Base-by-base conservation (phyloP, 2,113 vertebrate species). In the Eptesicus fuscus region DNA sequence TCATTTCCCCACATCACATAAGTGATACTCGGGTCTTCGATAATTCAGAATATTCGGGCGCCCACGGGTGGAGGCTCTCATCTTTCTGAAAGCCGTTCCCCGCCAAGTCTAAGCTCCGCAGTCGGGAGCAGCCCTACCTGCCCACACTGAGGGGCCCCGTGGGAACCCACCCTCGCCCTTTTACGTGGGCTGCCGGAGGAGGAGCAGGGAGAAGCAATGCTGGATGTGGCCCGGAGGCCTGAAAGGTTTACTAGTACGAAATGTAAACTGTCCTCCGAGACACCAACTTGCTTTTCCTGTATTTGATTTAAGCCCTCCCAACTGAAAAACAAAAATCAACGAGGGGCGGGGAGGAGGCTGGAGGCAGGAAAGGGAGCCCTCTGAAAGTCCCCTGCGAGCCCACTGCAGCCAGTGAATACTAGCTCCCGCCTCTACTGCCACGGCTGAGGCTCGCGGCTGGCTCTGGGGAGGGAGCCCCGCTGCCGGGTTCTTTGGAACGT, bases 321-420 rank as follows among this genome's bases (percentile, higher is more conserved):
- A 96, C 67, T 23, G 78, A 1, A 80, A 65, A 74, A 37, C 76
- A 92, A 93, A 96, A 93, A 92, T 51, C 77, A 94, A 0, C 87
- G 83, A 71, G 10, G 47, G 32, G 9, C 10, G 47, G 28, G 74
- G 47, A 83, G 37, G 76, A 83, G 73, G 86, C 73, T 82, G 79
- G 65, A 93, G 42, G 83, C 85, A 94, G 83, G 94, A 91, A 94
- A 95, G 88, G 32, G 95, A 97, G 30, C 49, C 59, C 93, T 83
- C 83, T 94, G 94, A 97, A 63, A 61, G 28, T 30, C 28, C 32
- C 49, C 95, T 88, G 80, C 92, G 92, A 93, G 12, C 17, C 18
- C n/a, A 17, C 18, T 53, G 17, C 69, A 83, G 10, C 51, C 83
- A 71, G 65, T 95, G 95, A 92, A 95, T 95, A 96, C 97, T 94